phyloP scores from a whole-genome alignment of 1,140 invertebrate genomes.

The Pseudomyrmex dendroicus region DNA sequence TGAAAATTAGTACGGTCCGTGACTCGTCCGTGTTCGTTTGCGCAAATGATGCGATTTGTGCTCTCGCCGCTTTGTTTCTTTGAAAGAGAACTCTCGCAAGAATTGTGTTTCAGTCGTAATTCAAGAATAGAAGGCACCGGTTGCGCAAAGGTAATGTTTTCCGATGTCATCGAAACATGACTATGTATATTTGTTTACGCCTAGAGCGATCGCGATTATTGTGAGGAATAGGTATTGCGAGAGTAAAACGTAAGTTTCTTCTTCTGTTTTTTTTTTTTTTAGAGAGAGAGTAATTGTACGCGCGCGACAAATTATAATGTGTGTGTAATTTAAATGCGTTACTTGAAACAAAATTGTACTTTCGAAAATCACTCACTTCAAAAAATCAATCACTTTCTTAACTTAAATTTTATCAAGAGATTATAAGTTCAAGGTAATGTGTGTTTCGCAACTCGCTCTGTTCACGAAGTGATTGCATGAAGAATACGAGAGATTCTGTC shows the following conservation, averaged over 20 bases:
- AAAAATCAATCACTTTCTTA: not conserved
- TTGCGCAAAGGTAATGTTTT: constrained; percentile 34
- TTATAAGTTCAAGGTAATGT: not conserved
- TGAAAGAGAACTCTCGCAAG: not conserved
- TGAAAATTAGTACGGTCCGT: not conserved
- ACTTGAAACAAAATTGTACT: too few relatives aligned
- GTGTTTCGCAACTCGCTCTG: constrained; percentile 17
- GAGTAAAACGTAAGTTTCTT: too few relatives aligned
- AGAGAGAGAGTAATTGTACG: too few relatives aligned
- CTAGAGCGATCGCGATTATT: not conserved
- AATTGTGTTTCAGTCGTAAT: constrained; percentile 22
- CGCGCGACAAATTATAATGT: too few relatives aligned
- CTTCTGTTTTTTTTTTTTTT: too few relatives aligned
- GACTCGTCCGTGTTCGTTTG: not conserved
- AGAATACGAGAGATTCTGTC: constrained; percentile 10
- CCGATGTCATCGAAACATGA: not conserved
- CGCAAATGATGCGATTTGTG: not conserved
- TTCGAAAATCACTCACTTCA: too few relatives aligned
- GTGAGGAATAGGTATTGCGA: too few relatives aligned
- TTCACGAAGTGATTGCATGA: constrained; percentile 2
- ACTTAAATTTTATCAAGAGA: not conserved
- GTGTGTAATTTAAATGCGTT: too few relatives aligned
- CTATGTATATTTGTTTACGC: not conserved
- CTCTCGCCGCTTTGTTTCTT: not conserved
- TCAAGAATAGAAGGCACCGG: constrained; percentile 23